Evolutionary conservation across 2,113 vertebrate species (phyloP).

Genomic region (Poeciliopsis prolifica): DNA sequence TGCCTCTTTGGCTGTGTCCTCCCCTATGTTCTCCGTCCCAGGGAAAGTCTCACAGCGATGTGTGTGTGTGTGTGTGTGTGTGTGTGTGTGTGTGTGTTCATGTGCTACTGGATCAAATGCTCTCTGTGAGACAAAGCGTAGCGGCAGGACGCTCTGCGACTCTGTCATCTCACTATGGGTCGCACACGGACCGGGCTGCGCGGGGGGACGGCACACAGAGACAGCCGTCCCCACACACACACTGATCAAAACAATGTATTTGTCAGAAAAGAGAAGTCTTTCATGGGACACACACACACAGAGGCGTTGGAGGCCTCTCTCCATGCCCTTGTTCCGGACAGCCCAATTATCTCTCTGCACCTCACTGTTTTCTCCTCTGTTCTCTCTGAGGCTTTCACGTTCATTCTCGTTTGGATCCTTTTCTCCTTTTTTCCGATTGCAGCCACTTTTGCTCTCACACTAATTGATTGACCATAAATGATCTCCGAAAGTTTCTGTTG

Average conservation of each 20-base stretch:
- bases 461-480: constrained; percentile 43
- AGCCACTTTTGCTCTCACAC: background rate
- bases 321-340: constrained; percentile 77
- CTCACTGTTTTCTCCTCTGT: constrained; percentile 58
- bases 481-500: constrained; percentile 3
- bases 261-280: constrained; percentile 82
- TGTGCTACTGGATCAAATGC: constrained; percentile 71
- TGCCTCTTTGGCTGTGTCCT: constrained; percentile 25
- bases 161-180: constrained; percentile 77
- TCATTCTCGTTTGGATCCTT: constrained; percentile 12
- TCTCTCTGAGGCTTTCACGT: constrained; percentile 37
- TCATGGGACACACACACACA: constrained; percentile 68
- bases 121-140: constrained; percentile 74
- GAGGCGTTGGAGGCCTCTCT: constrained; percentile 67
- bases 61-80: constrained; percentile 45
- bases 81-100: constrained; percentile 27
- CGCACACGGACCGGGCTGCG: constrained; percentile 70
- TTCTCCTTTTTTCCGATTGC: constrained; percentile 19
- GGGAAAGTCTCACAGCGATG: constrained; percentile 50
- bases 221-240: constrained; percentile 85
- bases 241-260: constrained; percentile 92
- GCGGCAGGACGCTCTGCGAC: constrained; percentile 64
- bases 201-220: constrained; percentile 75
- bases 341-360: constrained; percentile 81
- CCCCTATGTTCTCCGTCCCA: constrained; percentile 62